phyloP scores from a whole-genome alignment of 2,888 invertebrate genomes.

The Carabus problematicus region DNA sequence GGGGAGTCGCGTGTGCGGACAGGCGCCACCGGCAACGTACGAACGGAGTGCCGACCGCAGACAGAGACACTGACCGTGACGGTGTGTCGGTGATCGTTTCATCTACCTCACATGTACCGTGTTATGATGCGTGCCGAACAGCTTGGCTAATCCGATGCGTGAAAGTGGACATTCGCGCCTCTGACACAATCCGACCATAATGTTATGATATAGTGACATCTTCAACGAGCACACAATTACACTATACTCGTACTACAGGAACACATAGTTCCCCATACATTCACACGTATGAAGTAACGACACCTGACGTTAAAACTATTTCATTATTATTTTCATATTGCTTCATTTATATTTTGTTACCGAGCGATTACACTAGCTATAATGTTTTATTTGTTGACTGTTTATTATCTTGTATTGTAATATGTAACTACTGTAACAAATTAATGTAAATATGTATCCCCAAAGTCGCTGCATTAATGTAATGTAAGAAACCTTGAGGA shows the following conservation, averaged over 20 bases:
- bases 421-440: conserved; percentile 1
- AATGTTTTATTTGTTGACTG: not conserved
- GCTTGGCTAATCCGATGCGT: too few relatives aligned
- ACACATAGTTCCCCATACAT: not conserved
- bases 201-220: too few relatives aligned
- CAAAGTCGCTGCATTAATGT: conserved; percentile 20
- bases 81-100: too few relatives aligned
- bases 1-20: not conserved
- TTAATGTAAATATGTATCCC: conserved; percentile 10
- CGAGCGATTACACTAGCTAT: not conserved
- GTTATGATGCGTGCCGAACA: too few relatives aligned
- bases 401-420: not conserved
- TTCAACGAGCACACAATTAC: too few relatives aligned
- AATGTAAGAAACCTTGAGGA: conserved; percentile 20
- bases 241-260: not conserved
- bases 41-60: not conserved
- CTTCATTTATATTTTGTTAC: not conserved
- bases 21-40: not conserved
- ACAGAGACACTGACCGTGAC: too few relatives aligned
- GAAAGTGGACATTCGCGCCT: too few relatives aligned
- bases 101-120: too few relatives aligned
- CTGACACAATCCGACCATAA: too few relatives aligned
- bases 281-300: not conserved
- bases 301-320: not conserved
- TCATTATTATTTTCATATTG: not conserved